Evolutionary conservation across 2,113 vertebrate species (phyloP).

Genomic region (Hirundichthys speculiger): DNA sequence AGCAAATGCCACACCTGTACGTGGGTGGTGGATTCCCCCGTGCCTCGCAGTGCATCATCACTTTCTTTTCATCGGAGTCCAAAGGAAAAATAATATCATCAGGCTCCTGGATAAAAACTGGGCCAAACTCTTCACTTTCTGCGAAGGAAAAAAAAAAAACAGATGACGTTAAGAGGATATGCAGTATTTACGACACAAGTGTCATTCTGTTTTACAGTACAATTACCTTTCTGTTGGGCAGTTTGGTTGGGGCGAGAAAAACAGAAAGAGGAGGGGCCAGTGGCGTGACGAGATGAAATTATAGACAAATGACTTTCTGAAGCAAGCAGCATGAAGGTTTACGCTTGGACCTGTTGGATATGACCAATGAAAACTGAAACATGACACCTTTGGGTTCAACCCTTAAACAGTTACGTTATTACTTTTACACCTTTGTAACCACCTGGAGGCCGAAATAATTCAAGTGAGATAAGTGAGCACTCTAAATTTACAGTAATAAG

Average conservation of each 20-base stretch:
- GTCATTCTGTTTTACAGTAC: slow-evolving; percentile 14
- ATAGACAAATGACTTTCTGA: slow-evolving; percentile 6
- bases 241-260: neutral
- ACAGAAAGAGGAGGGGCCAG: neutral
- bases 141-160: slow-evolving; percentile 23
- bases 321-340: neutral
- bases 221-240: slow-evolving; percentile 27
- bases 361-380: slow-evolving; percentile 6
- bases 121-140: slow-evolving; percentile 94
- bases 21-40: slow-evolving; percentile 86
- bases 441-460: slow-evolving; percentile 9
- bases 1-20: slow-evolving; percentile 85
- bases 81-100: slow-evolving; percentile 88
- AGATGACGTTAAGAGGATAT: slow-evolving; percentile 21
- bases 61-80: slow-evolving; percentile 92
- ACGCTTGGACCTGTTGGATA: neutral
- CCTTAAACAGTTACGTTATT: slow-evolving; percentile 2
- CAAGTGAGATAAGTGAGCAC: slow-evolving; percentile 5
- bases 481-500: slow-evolving; percentile 5
- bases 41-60: slow-evolving; percentile 90
- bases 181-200: slow-evolving; percentile 21
- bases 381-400: slow-evolving; percentile 5
- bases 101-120: slow-evolving; percentile 91
- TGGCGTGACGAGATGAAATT: slow-evolving; percentile 4
- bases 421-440: slow-evolving; percentile 12